Base-by-base conservation (phyloP, 2,113 vertebrate species). In the Cryptomyrus ogoouensis region DNA sequence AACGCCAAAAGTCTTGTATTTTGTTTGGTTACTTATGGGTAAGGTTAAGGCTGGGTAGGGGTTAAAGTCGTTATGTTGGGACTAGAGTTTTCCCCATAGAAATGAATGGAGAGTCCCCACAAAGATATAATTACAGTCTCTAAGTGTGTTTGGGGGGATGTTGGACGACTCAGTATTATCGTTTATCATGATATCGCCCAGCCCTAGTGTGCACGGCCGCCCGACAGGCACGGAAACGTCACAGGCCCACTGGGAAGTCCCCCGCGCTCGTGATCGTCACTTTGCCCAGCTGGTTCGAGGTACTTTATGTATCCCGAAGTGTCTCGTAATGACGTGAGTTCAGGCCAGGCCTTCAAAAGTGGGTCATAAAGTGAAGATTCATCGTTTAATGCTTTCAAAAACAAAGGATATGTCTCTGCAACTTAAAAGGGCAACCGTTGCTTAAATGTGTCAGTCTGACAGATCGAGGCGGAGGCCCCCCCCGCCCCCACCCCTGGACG, bases 381-480 rank as follows among this genome's bases (percentile, higher is more conserved):
- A 74, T 35, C 31, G 49, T 49, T 46, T 86, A 17, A 50, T 86
- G 49, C 17, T 42, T 42, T 42, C 31, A 42, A 6, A 70, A 66
- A 66, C 9, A 66, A 66, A 66, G 9, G 62, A 77, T 77, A 39
- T 19, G 7, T 77, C 2, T 77, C 31, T 77, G 70, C 35, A 35
- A 17, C 46, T 35, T 35, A 21, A 42, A 89, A 83, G 77, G 12
- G 27, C 88, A 49, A 12, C 13, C 15, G 13, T 3, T 66, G 85
- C 66, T 88, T 89, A 56, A 53, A 89, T 88, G 70, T 83, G 31
- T 21, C 87, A 97, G 96, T 56, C 0, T 31, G 94, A 94, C 90
- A 94, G 87, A 52, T 94, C 93, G 0, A 95, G 95, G 92, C 94
- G 94, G 92, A 97, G 97, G 91, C 97, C 96, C 0, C 97, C 97